These are phyloP conservation scores for Sisor rabdophorus DNA, from an alignment of 2,113 vertebrate genomes.

Conservation along the genomic window DNA sequence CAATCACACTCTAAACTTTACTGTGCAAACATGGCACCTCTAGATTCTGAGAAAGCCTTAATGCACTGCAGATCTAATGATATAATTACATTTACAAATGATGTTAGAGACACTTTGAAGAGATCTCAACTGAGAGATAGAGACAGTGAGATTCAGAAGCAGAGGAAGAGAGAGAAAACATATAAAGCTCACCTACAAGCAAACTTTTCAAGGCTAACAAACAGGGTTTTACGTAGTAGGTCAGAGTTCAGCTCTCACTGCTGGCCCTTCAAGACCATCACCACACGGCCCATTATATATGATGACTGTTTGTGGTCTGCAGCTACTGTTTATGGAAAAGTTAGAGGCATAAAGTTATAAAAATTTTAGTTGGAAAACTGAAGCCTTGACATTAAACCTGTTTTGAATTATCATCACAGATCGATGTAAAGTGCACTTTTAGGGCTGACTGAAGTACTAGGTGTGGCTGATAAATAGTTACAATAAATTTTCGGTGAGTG, in stretches of 20 bases:
- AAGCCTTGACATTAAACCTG: not conserved
- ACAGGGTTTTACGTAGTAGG: too few relatives aligned
- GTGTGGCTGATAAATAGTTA: conserved; percentile 1
- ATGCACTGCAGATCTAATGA: conserved; percentile 21
- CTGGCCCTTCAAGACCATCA: too few relatives aligned
- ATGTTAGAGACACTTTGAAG: conserved; percentile 10
- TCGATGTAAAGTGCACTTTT: conserved; percentile 7
- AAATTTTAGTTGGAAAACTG: too few relatives aligned
- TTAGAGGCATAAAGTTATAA: too few relatives aligned
- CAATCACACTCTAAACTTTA: conserved; percentile 38
- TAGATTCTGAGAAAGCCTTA: conserved; percentile 18
- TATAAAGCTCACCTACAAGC: not conserved
- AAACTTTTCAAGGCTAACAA: not conserved
- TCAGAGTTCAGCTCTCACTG: too few relatives aligned
- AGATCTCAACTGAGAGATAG: not conserved
- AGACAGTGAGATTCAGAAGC: not conserved
- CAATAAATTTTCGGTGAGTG: not conserved
- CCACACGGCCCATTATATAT: too few relatives aligned
- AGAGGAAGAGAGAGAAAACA: not conserved
- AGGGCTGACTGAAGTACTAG: not conserved
- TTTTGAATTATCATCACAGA: not conserved
- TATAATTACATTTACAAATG: conserved; percentile 27
- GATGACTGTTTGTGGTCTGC: too few relatives aligned
- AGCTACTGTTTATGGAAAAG: too few relatives aligned
- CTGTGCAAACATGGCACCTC: conserved; percentile 43